phyloP scores from a whole-genome alignment of 30 jellyfish, hydroid and myxozoan species.

The Aurelia sp. region DNA sequence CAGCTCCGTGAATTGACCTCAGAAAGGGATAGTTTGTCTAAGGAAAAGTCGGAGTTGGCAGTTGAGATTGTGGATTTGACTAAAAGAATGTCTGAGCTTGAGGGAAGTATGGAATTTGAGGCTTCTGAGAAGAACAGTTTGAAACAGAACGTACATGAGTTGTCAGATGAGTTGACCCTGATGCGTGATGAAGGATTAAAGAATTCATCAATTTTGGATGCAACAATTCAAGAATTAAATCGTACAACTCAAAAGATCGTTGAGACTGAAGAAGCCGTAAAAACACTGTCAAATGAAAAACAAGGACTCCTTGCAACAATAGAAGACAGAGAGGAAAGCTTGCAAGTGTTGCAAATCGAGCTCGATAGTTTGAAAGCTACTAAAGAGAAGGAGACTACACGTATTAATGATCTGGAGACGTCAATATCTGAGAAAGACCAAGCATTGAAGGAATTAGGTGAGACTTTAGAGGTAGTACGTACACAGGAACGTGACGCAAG shows the following conservation, averaged over 20 bases:
- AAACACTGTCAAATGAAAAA: not conserved
- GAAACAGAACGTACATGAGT: not conserved
- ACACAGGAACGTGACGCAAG: not conserved
- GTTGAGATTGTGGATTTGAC: not conserved
- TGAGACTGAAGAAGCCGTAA: not conserved
- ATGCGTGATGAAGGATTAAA: not conserved
- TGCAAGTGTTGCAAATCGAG: not conserved
- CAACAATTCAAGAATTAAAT: not conserved
- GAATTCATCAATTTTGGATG: not conserved
- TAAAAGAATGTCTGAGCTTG: not conserved
- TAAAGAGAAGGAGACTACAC: not conserved
- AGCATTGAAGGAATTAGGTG: not conserved
- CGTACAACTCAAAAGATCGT: not conserved
- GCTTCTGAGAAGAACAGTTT: not conserved
- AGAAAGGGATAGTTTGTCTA: not conserved
- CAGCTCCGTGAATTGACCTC: not conserved
- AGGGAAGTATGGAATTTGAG: not conserved
- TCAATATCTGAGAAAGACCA: not conserved
- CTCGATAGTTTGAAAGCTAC: constrained; percentile 6
- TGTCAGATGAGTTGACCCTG: not conserved
- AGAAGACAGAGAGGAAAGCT: not conserved
- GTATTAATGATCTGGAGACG: not conserved
- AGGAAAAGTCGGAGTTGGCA: not conserved
- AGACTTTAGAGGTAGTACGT: not conserved
- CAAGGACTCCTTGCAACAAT: not conserved